These are phyloP conservation scores for Mellivora capensis DNA, from an alignment of 2,113 vertebrate species.

Conservation along the genomic window DNA sequence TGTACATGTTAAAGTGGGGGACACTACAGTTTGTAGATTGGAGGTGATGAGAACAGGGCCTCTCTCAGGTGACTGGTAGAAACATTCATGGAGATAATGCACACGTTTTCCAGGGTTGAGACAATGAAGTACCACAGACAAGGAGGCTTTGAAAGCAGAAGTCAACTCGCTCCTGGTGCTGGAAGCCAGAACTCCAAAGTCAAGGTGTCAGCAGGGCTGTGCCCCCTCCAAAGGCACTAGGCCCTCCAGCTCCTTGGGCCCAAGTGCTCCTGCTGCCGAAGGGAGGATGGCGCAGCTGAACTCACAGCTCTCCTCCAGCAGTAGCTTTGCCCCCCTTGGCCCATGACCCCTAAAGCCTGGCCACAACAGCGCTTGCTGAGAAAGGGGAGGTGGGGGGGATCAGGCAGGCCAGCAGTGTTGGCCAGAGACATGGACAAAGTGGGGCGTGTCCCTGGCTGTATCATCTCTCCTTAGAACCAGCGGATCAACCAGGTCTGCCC, in stretches of 20 bases:
- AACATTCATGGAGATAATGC: neutral
- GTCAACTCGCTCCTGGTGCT: neutral
- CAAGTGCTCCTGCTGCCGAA: neutral
- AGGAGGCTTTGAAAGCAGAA: neutral
- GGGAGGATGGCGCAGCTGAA: neutral
- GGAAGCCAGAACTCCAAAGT: neutral
- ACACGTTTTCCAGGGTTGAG: too few relatives aligned
- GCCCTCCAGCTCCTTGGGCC: neutral
- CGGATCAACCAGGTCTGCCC: neutral
- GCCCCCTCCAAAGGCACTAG: neutral
- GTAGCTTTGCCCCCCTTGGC: neutral
- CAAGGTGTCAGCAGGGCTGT: neutral
- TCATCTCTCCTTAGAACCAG: neutral
- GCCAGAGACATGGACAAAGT: neutral
- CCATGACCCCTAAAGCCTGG: neutral
- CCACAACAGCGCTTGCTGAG: neutral
- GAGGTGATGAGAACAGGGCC: neutral
- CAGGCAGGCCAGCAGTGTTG: too few relatives aligned
- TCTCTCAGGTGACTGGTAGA: rapidly evolving
- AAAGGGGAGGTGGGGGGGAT: neutral
- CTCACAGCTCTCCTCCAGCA: neutral
- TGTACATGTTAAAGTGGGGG: neutral
- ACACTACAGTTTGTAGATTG: rapidly evolving
- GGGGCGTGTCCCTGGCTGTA: neutral
- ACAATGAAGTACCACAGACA: neutral